Percentiles rank a stretch among this genome's conserved stretches.
Evolutionary conservation across 2,113 vertebrate species (phyloP).

Genomic region (Anser brachyrhynchus): DNA sequence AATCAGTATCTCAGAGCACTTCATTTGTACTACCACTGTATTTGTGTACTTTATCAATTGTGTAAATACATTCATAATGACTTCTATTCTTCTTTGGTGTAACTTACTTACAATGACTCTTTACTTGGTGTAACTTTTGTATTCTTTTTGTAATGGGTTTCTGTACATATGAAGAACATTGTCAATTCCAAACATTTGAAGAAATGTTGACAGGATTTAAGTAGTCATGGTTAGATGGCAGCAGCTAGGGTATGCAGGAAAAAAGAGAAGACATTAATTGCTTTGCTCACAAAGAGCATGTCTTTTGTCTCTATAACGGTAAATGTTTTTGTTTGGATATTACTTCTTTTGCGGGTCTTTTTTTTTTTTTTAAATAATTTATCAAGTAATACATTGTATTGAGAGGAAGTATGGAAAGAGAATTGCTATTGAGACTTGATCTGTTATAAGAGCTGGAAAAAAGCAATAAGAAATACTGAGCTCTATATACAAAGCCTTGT

Average conservation of each 20-base stretch:
- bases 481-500: neutral
- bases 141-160: neutral
- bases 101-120: slow-evolving; percentile 20
- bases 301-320: neutral
- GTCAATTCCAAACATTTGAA: neutral
- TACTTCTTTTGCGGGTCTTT: neutral
- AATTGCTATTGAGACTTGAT: neutral
- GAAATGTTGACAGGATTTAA: neutral
- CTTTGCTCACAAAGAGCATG: neutral
- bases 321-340: neutral
- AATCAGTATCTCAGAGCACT: slow-evolving; percentile 71
- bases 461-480: neutral
- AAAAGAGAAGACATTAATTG: neutral
- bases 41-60: slow-evolving; percentile 89
- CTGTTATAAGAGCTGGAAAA: neutral
- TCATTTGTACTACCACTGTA: slow-evolving; percentile 89
- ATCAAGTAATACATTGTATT: neutral
- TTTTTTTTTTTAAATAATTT: neutral
- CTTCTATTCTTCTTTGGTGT: slow-evolving; percentile 76
- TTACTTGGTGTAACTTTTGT: neutral
- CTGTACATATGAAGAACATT: neutral
- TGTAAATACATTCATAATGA: slow-evolving; percentile 95
- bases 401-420: neutral
- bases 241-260: neutral
- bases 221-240: neutral